Evolutionary conservation across 1,140 invertebrate species (phyloP), one percentile per base, ranked within the genome.

Genomic region (Drosophila sp.): DNA sequence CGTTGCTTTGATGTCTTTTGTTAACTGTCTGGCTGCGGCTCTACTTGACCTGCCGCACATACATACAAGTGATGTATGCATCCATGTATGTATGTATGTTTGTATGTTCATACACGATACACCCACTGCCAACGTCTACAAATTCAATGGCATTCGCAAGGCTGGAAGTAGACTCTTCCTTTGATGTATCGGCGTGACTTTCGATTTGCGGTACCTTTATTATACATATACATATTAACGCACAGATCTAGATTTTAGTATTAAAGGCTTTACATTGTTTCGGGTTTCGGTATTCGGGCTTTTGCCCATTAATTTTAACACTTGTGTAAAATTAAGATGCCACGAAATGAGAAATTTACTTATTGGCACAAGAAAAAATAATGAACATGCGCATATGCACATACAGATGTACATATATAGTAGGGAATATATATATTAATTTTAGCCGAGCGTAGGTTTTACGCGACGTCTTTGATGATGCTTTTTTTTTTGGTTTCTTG

Each of bases 291-390:
- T 35, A 33, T 35, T 2, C 2, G 3, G 17, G 8, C 23, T 57
- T 32, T 10, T 35, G 2, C 10, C 3, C 23, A 25, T 35, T 35
- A 35, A 38, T 57, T 58, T 58, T 58, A 58, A 10, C 56, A 50
- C 56, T 58, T 38, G n/a, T 35, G 30, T 35, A 3, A 25, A 44
- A 44, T 44, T 47, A 47, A 47, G 44, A 47, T 47, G 44, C 44
- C 44, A 50, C 33, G 56, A 35, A 35, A 58, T 58, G 23, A 17
- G 17, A 38, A 38, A 58, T 38, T 58, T 23, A 58, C 56, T 58
- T 58, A 33, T 33, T 57, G 55, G 32, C 56, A 38, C 56, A 58
- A 56, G 56, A 38, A 58, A 58, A 58, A 58, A 58, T 50, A 58
- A 58, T 35, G 56, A 58, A 25, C 56, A 58, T 58, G 56, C 56